These are phyloP conservation scores for Trididemnum miniatum DNA, from an alignment of 23 tunicate species.

Conservation along the genomic window DNA sequence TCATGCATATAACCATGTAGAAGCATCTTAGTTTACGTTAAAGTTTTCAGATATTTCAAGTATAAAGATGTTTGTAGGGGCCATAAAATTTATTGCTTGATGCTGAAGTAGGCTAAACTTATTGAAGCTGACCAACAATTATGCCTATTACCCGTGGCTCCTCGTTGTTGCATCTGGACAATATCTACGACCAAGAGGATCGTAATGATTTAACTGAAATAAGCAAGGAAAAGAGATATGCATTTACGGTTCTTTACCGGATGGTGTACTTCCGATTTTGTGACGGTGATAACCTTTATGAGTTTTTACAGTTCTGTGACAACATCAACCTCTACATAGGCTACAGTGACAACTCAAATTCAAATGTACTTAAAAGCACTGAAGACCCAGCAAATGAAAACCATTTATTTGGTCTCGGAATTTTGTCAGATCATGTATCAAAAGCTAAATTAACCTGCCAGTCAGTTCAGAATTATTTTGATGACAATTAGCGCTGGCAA, in stretches of 20 bases:
- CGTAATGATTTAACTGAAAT: background rate
- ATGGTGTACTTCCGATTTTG: constrained; percentile 43
- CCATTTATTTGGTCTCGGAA: constrained; percentile 26
- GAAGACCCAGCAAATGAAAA: background rate
- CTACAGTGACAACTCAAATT: background rate
- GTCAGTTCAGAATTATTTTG: constrained; percentile 16
- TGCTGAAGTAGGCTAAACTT: too few relatives aligned
- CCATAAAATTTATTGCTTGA: too few relatives aligned
- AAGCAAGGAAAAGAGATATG: constrained; percentile 18
- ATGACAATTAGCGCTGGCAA: background rate
- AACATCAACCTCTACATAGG: background rate
- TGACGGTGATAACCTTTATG: too few relatives aligned
- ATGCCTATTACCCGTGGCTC: background rate
- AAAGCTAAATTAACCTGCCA: constrained; percentile 24
- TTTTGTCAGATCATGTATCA: constrained; percentile 12
- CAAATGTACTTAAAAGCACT: background rate
- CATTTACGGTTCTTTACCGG: constrained; percentile 41
- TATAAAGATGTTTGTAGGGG: too few relatives aligned
- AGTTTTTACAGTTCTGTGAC: background rate
- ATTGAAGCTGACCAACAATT: too few relatives aligned
- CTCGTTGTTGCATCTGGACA: background rate
- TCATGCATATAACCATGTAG: too few relatives aligned
- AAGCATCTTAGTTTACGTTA: too few relatives aligned
- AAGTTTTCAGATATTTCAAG: too few relatives aligned
- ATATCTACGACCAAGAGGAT: background rate